These are phyloP conservation scores for Hecatera dysodea DNA, from an alignment of 2,888 invertebrate species.

Conservation along the genomic window DNA sequence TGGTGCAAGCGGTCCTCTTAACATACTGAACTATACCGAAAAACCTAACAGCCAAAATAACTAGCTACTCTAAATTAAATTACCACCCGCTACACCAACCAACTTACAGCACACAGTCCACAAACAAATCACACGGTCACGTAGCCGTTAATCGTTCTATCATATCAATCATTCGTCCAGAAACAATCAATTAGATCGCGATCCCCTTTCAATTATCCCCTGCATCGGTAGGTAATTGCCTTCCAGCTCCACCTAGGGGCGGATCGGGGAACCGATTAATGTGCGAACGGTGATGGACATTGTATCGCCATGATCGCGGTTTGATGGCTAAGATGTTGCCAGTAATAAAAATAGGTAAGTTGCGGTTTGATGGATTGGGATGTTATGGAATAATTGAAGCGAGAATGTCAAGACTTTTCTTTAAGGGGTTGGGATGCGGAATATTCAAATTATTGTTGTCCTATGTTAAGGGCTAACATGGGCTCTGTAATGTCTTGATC, in stretches of 20 bases:
- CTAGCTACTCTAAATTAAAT: conserved; percentile 1
- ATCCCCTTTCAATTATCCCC: conserved; percentile 88
- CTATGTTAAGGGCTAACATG: background rate
- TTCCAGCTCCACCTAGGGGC: conserved; percentile 74
- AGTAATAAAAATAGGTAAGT: conserved; percentile 27
- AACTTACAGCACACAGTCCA: conserved; percentile 21
- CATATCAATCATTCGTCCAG: conserved; percentile 86
- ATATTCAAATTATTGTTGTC: background rate
- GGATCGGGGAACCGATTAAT: conserved; percentile 66
- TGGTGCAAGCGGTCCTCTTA: no score
- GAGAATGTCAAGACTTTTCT: background rate
- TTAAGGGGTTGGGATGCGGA: background rate
- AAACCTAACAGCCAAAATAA: background rate
- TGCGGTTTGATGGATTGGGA: conserved; percentile 50
- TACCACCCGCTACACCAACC: conserved; percentile 4
- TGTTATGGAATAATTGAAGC: conserved; percentile 44
- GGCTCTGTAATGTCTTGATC: background rate
- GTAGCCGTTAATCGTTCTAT: conserved; percentile 80
- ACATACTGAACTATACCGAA: no score
- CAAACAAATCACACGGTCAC: conserved; percentile 56
- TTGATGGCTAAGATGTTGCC: conserved; percentile 53
- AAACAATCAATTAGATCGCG: conserved; percentile 88
- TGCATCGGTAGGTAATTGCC: conserved; percentile 85
- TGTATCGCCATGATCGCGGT: conserved; percentile 61
- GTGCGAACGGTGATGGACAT: conserved; percentile 63